Conservation (phyloP, 2,888 invertebrate species). For the Thysanoteuthis rhombus region DNA sequence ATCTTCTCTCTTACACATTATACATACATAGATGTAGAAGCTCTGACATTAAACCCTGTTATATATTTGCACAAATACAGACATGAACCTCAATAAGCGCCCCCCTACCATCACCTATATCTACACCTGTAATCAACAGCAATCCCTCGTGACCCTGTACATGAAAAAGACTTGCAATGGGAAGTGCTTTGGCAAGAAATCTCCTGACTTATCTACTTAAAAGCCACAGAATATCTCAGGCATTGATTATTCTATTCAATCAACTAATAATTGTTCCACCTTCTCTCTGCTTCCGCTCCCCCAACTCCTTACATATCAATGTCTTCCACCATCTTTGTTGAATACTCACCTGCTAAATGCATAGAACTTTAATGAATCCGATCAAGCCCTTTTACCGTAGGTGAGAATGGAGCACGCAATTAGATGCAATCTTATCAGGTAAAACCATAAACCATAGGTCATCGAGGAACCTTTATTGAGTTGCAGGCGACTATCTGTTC, state of each 20-base stretch:
- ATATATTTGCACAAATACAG: too few species aligned
- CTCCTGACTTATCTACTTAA: not conserved
- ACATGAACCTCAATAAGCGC: too few species aligned
- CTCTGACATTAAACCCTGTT: too few species aligned
- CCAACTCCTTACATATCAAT: not conserved
- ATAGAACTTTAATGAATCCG: slow-evolving; percentile 12
- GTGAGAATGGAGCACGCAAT: not conserved
- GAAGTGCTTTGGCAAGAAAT: not conserved
- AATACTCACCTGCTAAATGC: not conserved
- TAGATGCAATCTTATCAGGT: not conserved
- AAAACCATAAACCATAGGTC: not conserved
- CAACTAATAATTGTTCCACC: not conserved
- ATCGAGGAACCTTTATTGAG: not conserved
- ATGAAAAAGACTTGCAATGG: not conserved
- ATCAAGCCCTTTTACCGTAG: not conserved
- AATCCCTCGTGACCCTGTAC: not conserved
- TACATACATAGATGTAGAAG: too few species aligned
- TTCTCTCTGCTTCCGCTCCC: not conserved
- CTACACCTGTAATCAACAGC: too few species aligned
- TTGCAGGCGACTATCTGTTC: not conserved
- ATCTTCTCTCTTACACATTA: too few species aligned
- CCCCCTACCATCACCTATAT: too few species aligned
- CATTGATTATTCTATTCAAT: not conserved
- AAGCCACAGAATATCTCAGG: not conserved
- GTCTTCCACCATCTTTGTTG: not conserved